Percentiles rank a stretch among this genome's conserved stretches.
Conservation (phyloP, 2,797 vertebrate species). For the Threskiornis aethiopicus region DNA sequence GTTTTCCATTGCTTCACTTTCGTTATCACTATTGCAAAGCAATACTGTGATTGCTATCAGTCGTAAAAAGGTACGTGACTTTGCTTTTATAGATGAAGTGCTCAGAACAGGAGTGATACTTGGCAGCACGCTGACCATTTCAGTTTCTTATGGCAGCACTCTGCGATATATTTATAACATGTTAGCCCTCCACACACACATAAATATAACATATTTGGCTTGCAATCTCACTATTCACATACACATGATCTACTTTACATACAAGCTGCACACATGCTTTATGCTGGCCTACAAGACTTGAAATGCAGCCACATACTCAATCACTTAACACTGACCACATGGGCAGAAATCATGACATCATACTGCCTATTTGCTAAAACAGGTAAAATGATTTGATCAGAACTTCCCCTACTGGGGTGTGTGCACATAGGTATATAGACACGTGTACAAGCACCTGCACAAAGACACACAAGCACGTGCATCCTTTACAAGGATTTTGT, state of each 20-base stretch:
- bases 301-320: not conserved
- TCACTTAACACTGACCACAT: not conserved
- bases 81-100: not conserved
- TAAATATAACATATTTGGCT: not conserved
- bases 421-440: not conserved
- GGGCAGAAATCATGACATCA: not conserved
- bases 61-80: not conserved
- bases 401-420: not conserved
- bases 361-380: not conserved
- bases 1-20: not conserved
- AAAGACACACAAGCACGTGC: not conserved
- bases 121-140: not conserved
- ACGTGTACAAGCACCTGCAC: not conserved
- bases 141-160: not conserved
- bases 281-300: not conserved
- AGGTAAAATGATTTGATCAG: accelerated
- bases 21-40: not conserved
- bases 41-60: accelerated
- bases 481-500: not conserved
- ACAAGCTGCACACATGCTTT: not conserved
- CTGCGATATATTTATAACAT: not conserved
- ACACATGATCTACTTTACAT: not conserved
- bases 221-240: not conserved
- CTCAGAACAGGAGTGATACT: not conserved
- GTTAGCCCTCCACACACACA: not conserved